phyloP scores from a whole-genome alignment of 2,113 vertebrate genomes.

The Bubo bubo region DNA sequence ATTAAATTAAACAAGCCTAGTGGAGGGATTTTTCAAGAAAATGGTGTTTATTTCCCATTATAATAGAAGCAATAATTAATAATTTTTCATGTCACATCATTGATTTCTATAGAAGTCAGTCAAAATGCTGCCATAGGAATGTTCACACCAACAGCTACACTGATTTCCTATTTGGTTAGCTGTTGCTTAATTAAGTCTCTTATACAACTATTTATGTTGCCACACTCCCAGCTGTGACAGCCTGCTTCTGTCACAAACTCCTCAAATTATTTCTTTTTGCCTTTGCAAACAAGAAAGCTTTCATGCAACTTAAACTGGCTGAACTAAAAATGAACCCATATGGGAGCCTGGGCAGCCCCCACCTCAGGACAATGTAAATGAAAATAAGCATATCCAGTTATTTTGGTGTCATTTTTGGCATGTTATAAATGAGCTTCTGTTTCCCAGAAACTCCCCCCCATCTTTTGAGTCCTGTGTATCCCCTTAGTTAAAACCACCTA shows the following conservation, averaged over 20 bases:
- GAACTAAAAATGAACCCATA: neutral
- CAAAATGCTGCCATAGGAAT: conserved; percentile 17
- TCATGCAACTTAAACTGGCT: neutral
- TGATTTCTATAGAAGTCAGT: neutral
- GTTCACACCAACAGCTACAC: neutral
- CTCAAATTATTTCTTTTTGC: neutral
- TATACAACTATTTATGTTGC: neutral
- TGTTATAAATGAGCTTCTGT: neutral
- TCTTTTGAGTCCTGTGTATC: neutral
- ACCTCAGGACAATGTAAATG: too few species aligned
- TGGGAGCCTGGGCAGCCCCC: neutral
- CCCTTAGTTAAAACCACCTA: neutral
- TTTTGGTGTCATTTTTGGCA: neutral
- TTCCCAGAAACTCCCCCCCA: neutral
- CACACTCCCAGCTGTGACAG: neutral
- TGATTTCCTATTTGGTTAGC: conserved; percentile 1
- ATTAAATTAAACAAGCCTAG: neutral
- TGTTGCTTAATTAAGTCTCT: conserved; percentile 9
- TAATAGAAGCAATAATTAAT: neutral
- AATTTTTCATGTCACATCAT: neutral
- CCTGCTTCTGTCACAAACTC: neutral
- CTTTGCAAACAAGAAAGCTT: neutral
- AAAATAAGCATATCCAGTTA: neutral
- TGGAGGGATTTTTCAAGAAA: neutral
- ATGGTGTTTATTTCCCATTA: neutral